phyloP scores from a whole-genome alignment of 1,140 invertebrate genomes.

The Drosophila pectinifera region DNA sequence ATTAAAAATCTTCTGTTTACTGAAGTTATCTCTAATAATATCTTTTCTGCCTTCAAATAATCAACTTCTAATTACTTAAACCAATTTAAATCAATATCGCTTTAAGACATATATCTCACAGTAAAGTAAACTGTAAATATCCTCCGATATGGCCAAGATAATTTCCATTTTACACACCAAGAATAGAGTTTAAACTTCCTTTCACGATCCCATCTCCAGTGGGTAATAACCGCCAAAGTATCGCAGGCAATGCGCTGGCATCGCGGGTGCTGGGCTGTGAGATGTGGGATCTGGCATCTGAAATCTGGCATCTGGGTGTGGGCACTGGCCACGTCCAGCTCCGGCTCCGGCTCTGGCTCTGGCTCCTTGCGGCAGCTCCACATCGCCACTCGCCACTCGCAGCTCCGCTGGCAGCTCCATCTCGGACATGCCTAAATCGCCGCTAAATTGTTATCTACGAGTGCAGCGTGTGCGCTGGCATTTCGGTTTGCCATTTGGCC shows the following conservation, averaged over 20 bases:
- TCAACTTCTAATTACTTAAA: too few species aligned
- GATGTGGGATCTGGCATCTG: constrained; percentile 51
- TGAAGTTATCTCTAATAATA: background rate
- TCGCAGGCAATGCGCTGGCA: constrained; percentile 8
- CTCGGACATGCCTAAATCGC: constrained; percentile 80
- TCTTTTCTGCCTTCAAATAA: background rate
- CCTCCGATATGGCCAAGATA: background rate
- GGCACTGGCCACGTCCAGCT: constrained; percentile 12
- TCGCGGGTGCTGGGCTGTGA: constrained; percentile 63
- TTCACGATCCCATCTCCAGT: constrained; percentile 30
- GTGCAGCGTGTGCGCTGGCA: constrained; percentile 78
- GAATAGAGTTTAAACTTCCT: background rate
- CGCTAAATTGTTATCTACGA: constrained; percentile 83
- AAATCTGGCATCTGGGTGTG: constrained; percentile 44
- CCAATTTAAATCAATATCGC: background rate
- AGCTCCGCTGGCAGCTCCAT: constrained; percentile 33
- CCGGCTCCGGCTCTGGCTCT: too few species aligned
- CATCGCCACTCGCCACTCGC: constrained; percentile 16
- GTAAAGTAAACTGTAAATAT: background rate
- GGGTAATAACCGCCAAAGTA: constrained; percentile 1
- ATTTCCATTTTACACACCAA: background rate
- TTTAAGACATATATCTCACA: background rate
- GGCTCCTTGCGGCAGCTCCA: constrained; percentile 5
- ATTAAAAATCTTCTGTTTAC: background rate
- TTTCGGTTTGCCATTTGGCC: constrained; percentile 56